phyloP scores from a whole-genome alignment of 2,113 vertebrate species.

The Gymnobelideus leadbeateri region DNA sequence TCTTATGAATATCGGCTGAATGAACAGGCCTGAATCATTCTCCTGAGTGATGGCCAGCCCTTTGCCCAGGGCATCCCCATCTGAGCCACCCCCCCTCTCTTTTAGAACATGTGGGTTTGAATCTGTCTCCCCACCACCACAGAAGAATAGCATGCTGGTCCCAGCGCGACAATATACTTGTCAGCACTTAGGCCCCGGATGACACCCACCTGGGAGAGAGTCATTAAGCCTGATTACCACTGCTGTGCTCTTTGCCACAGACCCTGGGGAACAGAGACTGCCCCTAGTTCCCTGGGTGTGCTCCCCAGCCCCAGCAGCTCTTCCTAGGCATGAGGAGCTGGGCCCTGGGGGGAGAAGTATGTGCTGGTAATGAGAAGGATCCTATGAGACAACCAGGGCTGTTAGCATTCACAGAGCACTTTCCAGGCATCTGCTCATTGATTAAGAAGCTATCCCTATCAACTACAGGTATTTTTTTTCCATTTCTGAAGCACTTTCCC shows the following conservation, averaged over 20 bases:
- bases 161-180: background rate
- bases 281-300: background rate
- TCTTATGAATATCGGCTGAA: background rate
- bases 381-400: background rate
- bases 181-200: background rate
- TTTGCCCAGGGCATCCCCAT: background rate
- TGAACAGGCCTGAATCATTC: too few species aligned
- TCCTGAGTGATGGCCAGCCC: too few species aligned
- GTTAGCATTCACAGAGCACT: background rate
- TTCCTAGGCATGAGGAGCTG: background rate
- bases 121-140: background rate
- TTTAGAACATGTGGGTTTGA: background rate
- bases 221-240: background rate
- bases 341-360: too few species aligned
- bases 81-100: background rate
- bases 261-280: background rate
- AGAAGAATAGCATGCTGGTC: background rate
- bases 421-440: background rate
- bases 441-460: background rate
- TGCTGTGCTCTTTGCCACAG: background rate
- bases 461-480: background rate
- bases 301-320: background rate
- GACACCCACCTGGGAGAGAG: background rate
- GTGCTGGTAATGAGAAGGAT: background rate
- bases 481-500: background rate